phyloP scores from a whole-genome alignment of 2,888 invertebrate genomes.

The Pheosia tremula region DNA sequence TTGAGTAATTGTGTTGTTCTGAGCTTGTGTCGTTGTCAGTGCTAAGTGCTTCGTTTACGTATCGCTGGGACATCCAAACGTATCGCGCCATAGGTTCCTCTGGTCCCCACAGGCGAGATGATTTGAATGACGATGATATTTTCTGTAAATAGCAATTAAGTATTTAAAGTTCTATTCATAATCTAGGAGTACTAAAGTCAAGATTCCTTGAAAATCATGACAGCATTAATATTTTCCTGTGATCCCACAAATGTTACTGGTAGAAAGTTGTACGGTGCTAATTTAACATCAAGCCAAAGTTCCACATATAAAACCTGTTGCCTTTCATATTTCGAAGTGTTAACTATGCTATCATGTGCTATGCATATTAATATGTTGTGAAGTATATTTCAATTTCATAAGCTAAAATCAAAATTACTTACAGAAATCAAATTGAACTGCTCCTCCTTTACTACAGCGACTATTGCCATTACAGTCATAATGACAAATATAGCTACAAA shows the following conservation, averaged over 20 bases:
- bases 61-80: constrained; percentile 78
- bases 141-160: constrained; percentile 56
- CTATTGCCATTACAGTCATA: constrained; percentile 67
- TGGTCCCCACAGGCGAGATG: constrained; percentile 77
- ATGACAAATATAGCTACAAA: constrained; percentile 62
- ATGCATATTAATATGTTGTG: too few species aligned
- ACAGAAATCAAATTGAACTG: constrained; percentile 76
- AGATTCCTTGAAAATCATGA: too few species aligned
- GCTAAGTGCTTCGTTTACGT: constrained; percentile 60
- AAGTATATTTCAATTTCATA: too few species aligned
- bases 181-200: too few species aligned
- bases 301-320: too few species aligned
- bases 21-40: constrained; percentile 58
- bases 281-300: too few species aligned
- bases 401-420: constrained; percentile 30
- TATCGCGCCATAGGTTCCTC: constrained; percentile 77
- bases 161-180: too few species aligned
- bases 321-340: too few species aligned
- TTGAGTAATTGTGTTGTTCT: constrained; percentile 62
- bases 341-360: too few species aligned
- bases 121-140: constrained; percentile 72
- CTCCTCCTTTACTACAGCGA: constrained; percentile 76
- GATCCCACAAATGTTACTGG: too few species aligned
- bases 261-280: too few species aligned
- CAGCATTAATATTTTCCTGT: too few species aligned